Percentiles rank a stretch among this genome's conserved stretches.
Conservation (phyloP, 1,140 invertebrate genomes). For the Oryctes rhinoceros region DNA sequence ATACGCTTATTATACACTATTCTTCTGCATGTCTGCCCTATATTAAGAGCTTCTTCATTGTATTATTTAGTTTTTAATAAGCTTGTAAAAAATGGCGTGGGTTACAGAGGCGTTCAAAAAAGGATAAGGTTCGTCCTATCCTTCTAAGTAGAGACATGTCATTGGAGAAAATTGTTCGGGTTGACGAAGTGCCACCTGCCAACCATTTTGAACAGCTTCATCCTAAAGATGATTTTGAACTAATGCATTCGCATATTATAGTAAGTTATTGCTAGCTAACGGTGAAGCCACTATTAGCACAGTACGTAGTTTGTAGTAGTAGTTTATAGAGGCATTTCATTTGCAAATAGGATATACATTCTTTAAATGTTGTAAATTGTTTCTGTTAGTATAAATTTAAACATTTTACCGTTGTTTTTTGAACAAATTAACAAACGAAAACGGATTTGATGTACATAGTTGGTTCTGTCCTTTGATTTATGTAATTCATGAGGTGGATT, state of each 20-base stretch:
- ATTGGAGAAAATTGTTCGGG: slow-evolving; percentile 42
- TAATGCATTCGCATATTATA: slow-evolving; percentile 58
- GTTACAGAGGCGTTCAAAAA: slow-evolving; percentile 52
- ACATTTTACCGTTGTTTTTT: no score
- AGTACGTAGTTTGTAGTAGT: no score
- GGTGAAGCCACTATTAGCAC: background rate
- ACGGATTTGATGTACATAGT: no score
- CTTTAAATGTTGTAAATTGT: no score
- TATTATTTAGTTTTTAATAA: background rate
- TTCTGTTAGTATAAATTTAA: no score
- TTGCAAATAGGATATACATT: no score
- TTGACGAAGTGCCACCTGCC: slow-evolving; percentile 49
- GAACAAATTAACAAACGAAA: no score
- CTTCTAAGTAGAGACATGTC: slow-evolving; percentile 55
- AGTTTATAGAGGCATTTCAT: no score
- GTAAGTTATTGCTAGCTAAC: slow-evolving; percentile 49
- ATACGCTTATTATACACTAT: background rate
- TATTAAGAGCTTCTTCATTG: background rate
- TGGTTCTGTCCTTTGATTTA: no score
- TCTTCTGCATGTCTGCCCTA: background rate
- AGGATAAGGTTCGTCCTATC: slow-evolving; percentile 56
- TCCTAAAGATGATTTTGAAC: slow-evolving; percentile 82
- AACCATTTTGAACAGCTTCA: slow-evolving; percentile 82
- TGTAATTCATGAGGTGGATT: no score
- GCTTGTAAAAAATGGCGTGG: slow-evolving; percentile 39